Conservation (phyloP, 2,888 invertebrate species). For the Drosophila formosana region DNA sequence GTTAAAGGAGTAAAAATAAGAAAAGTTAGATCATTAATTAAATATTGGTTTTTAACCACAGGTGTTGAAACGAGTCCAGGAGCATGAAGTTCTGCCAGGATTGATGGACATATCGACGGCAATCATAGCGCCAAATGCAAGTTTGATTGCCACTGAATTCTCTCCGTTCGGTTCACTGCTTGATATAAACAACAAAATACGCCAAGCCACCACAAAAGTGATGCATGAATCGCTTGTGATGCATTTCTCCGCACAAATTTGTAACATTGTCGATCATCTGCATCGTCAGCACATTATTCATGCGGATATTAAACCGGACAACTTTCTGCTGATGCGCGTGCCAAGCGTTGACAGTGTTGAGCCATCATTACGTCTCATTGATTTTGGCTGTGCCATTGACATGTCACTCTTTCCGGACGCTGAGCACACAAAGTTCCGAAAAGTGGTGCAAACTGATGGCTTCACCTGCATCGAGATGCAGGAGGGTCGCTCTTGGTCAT, state of each 20-base stretch:
- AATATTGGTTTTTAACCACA: conserved; percentile 15
- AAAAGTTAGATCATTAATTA: background rate
- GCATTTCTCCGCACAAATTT: conserved; percentile 93
- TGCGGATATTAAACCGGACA: conserved; percentile 98
- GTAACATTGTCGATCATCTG: conserved; percentile 93
- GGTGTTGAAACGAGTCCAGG: conserved; percentile 83
- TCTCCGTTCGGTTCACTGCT: conserved; percentile 93
- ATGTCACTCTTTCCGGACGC: conserved; percentile 93
- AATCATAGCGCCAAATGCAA: conserved; percentile 93
- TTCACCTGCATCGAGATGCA: conserved; percentile 97
- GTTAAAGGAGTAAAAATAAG: too few species aligned
- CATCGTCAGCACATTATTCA: conserved; percentile 96
- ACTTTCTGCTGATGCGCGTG: conserved; percentile 92
- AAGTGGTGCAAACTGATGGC: conserved; percentile 92
- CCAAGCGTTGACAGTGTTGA: conserved; percentile 88
- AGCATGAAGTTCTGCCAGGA: conserved; percentile 87
- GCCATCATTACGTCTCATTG: conserved; percentile 94
- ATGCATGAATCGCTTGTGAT: conserved; percentile 91
- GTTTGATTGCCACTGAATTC: conserved; percentile 93
- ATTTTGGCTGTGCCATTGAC: conserved; percentile 98
- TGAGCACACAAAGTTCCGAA: conserved; percentile 89
- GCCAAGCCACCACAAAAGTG: conserved; percentile 90
- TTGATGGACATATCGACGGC: conserved; percentile 93
- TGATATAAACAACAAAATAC: conserved; percentile 91
- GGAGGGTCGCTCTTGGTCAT: conserved; percentile 96